These are phyloP conservation scores for Hydrolagus affinis DNA, from an alignment of 2,113 vertebrate genomes.

Conservation along the genomic window DNA sequence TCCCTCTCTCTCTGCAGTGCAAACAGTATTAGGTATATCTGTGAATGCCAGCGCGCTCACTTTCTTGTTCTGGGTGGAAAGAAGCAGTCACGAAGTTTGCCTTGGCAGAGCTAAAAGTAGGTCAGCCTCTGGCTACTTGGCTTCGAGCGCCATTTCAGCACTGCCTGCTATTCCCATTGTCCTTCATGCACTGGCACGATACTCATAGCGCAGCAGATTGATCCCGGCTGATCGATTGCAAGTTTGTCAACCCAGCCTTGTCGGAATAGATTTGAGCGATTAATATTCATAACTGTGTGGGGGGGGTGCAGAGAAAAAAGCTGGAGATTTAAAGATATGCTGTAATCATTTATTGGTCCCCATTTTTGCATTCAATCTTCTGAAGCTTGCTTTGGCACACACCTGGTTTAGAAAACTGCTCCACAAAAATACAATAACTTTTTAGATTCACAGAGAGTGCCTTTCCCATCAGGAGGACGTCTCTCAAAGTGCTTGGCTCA, in stretches of 20 bases:
- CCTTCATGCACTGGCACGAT: neutral
- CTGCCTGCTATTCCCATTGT: neutral
- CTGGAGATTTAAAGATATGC: no score
- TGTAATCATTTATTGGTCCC: no score
- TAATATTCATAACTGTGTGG: no score
- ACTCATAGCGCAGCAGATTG: neutral
- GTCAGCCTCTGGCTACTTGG: neutral
- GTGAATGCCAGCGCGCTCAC: neutral
- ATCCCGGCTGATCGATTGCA: neutral
- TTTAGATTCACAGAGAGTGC: no score
- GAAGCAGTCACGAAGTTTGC: conserved; percentile 16
- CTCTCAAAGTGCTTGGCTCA: no score
- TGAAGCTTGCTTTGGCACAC: no score
- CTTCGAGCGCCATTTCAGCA: neutral
- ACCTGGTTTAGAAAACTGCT: no score
- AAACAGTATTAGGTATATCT: neutral
- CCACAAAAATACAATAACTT: no score
- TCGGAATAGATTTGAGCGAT: neutral
- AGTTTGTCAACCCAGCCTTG: neutral
- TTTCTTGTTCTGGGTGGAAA: conserved; percentile 9
- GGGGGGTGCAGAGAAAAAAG: no score
- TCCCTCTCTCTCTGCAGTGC: neutral
- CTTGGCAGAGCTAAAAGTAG: neutral
- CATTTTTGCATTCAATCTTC: no score
- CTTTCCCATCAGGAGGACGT: no score